These are phyloP conservation scores for Aptenodytes forsteri DNA, from an alignment of 2,113 vertebrate genomes.

Conservation along the genomic window DNA sequence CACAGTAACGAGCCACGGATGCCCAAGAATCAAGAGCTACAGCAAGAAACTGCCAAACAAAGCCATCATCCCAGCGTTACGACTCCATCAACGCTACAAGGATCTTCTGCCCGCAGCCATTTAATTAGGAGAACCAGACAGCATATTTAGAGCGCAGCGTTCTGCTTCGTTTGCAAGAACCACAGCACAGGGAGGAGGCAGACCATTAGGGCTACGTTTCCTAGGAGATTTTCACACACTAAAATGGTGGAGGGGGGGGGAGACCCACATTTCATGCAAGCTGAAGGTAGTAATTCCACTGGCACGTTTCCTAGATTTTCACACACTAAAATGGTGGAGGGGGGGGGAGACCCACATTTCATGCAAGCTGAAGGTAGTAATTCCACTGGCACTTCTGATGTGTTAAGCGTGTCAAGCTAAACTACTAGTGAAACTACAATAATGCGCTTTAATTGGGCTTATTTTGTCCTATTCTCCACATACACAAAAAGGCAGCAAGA, in stretches of 20 bases:
- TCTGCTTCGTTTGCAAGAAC: not conserved
- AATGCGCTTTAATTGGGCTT: not conserved
- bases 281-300: too few species aligned
- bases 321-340: not conserved
- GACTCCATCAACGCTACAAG: fast-evolving
- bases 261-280: not conserved
- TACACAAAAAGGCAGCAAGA: not conserved
- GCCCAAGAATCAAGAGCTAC: fast-evolving
- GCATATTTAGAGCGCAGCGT: not conserved
- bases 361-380: not conserved
- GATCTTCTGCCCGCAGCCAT: not conserved
- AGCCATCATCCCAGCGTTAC: not conserved
- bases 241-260: not conserved
- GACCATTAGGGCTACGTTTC: not conserved
- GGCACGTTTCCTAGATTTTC: conserved; percentile 57
- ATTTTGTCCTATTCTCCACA: not conserved
- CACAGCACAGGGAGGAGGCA: not conserved
- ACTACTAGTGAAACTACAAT: fast-evolving
- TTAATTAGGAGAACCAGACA: not conserved
- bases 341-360: not conserved
- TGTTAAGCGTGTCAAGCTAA: not conserved
- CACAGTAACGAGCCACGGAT: fast-evolving
- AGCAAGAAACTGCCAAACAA: not conserved
- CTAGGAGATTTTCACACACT: conserved; percentile 59
- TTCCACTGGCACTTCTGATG: not conserved